Percentiles rank a stretch among this genome's conserved stretches.
Conservation (phyloP, 2,113 vertebrate species). For the Equus quagga region DNA sequence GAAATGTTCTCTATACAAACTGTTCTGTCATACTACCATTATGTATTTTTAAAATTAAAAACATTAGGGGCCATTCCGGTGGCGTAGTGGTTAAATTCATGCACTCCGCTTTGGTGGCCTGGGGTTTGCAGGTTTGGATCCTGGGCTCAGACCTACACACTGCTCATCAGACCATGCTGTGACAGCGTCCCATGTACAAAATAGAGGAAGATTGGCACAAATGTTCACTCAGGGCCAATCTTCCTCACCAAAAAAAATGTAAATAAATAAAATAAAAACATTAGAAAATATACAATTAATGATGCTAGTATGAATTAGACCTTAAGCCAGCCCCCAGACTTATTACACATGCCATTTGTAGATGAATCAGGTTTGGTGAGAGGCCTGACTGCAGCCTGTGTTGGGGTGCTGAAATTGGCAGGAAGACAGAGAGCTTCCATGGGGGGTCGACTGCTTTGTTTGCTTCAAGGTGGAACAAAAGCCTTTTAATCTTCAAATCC, state of each 20-base stretch:
- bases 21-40: not conserved
- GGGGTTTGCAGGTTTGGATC: too few relatives aligned
- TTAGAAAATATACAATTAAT: not conserved
- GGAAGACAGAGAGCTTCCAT: not conserved
- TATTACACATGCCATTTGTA: not conserved
- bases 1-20: not conserved
- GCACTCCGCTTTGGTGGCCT: too few relatives aligned
- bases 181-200: too few relatives aligned
- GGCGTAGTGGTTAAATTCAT: too few relatives aligned
- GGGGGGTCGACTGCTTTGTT: not conserved
- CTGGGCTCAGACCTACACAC: too few relatives aligned
- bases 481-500: not conserved
- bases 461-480: constrained; percentile 15
- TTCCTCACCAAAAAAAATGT: too few relatives aligned
- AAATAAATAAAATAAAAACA: not conserved
- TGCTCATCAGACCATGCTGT: too few relatives aligned
- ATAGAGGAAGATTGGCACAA: too few relatives aligned
- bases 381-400: not conserved
- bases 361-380: not conserved
- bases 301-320: not conserved
- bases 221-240: too few relatives aligned
- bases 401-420: not conserved
- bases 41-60: not conserved
- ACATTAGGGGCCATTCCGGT: not conserved
- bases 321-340: not conserved